Conservation (phyloP, 2,797 vertebrate genomes). For the Ambastaia sidthimunki region DNA sequence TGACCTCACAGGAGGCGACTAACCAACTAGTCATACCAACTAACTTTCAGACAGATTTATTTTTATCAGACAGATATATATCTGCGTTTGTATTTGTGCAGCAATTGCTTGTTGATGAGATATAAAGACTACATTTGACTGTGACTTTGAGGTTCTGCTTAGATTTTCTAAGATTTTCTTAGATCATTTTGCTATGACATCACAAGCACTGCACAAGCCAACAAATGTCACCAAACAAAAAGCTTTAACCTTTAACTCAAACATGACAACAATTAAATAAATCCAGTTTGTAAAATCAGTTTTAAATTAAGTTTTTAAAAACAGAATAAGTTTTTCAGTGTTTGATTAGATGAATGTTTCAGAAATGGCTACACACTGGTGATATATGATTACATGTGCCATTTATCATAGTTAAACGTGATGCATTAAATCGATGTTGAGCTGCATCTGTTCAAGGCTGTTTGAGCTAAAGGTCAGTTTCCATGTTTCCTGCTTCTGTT, state of each 20-base stretch:
- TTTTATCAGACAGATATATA: not conserved
- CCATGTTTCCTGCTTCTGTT: slow-evolving; percentile 13
- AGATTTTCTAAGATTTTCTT: not conserved
- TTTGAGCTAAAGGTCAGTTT: slow-evolving; percentile 47
- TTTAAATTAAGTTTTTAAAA: too few species aligned
- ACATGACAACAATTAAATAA: not conserved
- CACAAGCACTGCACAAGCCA: not conserved
- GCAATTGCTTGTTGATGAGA: not conserved
- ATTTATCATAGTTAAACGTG: slow-evolving; percentile 46
- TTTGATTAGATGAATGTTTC: slow-evolving; percentile 33
- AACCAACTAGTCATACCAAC: too few species aligned
- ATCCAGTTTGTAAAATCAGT: too few species aligned
- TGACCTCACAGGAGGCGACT: too few species aligned
- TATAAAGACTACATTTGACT: not conserved
- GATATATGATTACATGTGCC: slow-evolving; percentile 45
- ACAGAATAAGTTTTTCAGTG: too few species aligned
- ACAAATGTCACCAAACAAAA: not conserved
- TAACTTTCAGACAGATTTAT: not conserved
- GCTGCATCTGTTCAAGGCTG: slow-evolving; percentile 40
- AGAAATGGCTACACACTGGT: slow-evolving; percentile 26
- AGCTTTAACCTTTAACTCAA: not conserved
- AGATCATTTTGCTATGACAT: not conserved
- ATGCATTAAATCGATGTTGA: slow-evolving; percentile 33
- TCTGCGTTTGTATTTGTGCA: not conserved
- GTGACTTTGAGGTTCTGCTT: not conserved